Conservation (phyloP, 2,113 vertebrate species). For the Dinomys branickii region DNA sequence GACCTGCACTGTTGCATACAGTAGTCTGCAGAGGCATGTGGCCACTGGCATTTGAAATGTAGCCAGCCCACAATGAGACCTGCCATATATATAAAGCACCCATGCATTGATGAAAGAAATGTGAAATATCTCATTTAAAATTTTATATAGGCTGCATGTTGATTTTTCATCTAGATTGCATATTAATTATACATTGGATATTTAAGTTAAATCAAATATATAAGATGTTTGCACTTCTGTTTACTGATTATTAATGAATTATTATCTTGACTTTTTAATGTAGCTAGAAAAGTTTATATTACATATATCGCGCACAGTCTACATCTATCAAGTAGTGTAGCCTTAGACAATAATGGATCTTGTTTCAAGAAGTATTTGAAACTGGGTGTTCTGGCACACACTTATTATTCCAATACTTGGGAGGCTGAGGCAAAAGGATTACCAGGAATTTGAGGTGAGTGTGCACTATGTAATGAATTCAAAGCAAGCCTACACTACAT, state of each 20-base stretch:
- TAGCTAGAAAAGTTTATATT: not conserved
- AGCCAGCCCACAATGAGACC: not conserved
- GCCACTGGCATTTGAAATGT: not conserved
- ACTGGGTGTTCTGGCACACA: not conserved
- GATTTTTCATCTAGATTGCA: not conserved
- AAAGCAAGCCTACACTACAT: not conserved
- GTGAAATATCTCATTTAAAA: not conserved
- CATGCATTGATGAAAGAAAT: not conserved
- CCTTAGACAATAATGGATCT: not conserved
- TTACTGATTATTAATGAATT: not conserved
- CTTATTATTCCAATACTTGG: not conserved
- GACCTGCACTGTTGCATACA: no score
- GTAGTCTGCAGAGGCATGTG: not conserved
- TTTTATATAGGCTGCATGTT: not conserved
- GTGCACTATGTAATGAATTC: not conserved
- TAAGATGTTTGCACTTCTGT: not conserved
- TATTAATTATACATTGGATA: not conserved
- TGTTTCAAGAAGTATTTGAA: not conserved
- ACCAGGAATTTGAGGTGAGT: not conserved
- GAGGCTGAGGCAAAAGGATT: not conserved
- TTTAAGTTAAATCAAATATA: constrained; percentile 13
- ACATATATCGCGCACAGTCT: not conserved
- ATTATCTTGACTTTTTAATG: not conserved
- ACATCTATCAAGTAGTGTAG: not conserved
- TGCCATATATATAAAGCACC: not conserved